A percentile compares a stretch with the other conserved stretches of the same genome.
Evolutionary conservation across 2,888 invertebrate species (phyloP).

Genomic region (Poecilus cupreus): DNA sequence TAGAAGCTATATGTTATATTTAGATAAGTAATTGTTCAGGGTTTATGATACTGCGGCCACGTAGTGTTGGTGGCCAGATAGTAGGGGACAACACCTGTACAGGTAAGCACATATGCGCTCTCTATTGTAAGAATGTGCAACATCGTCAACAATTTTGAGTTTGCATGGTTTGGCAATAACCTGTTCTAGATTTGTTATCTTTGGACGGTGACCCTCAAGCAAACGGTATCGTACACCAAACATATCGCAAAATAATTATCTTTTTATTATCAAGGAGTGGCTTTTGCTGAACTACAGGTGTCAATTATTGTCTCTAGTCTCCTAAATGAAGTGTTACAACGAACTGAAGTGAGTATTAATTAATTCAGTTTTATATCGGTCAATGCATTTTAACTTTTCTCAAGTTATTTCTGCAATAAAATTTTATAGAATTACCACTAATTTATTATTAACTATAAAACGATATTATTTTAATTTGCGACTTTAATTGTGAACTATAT

Average conservation of each 20-base stretch:
- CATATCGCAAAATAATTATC: slow-evolving; percentile 54
- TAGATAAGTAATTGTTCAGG: neutral
- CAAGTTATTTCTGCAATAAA: neutral
- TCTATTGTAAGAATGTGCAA: slow-evolving; percentile 38
- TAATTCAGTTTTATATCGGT: neutral
- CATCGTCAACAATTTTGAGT: slow-evolving; percentile 40
- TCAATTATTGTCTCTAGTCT: neutral
- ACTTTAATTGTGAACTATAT: slow-evolving; percentile 1
- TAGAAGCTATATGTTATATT: neutral
- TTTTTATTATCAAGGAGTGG: slow-evolving; percentile 50
- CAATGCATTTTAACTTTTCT: neutral
- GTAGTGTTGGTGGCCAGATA: slow-evolving; percentile 31
- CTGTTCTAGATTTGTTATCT: slow-evolving; percentile 57
- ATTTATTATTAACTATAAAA: slow-evolving; percentile 34
- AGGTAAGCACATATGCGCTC: slow-evolving; percentile 16
- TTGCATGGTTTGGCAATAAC: slow-evolving; percentile 54
- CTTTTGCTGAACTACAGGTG: slow-evolving; percentile 24
- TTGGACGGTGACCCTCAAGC: slow-evolving; percentile 53
- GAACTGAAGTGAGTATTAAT: slow-evolving; percentile 17
- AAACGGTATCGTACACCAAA: slow-evolving; percentile 50
- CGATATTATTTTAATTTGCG: neutral
- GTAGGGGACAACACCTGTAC: slow-evolving; percentile 22
- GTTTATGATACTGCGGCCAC: neutral
- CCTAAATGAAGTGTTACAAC: slow-evolving; percentile 42
- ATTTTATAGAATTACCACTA: neutral